These are phyloP conservation scores for Zelleria hepariella DNA, from an alignment of 2,888 invertebrate species.

Conservation along the genomic window DNA sequence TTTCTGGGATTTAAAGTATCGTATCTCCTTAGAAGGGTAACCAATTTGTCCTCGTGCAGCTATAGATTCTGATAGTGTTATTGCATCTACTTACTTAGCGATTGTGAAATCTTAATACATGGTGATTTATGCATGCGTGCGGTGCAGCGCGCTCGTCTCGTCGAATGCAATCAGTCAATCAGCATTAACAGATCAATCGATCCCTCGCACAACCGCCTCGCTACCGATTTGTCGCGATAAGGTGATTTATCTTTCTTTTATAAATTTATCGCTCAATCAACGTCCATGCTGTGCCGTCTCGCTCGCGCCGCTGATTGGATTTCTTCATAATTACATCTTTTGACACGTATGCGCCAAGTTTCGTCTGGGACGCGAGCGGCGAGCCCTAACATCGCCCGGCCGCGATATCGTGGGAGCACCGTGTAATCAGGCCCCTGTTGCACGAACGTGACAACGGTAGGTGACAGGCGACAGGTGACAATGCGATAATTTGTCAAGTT, in stretches of 20 bases:
- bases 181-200: constrained; percentile 2
- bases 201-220: constrained; percentile 18
- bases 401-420: constrained; percentile 69
- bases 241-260: constrained; percentile 64
- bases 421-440: constrained; percentile 69
- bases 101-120: not conserved
- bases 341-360: constrained; percentile 69
- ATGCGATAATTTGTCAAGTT: no score
- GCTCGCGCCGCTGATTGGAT: constrained; percentile 65
- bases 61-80: not conserved
- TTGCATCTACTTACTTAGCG: not conserved
- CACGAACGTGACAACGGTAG: no score
- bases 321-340: constrained; percentile 72
- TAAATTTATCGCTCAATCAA: constrained; percentile 67
- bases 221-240: constrained; percentile 62
- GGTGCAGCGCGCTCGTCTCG: not conserved
- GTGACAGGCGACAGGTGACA: no score
- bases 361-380: constrained; percentile 56
- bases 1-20: not conserved
- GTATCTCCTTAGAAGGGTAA: not conserved
- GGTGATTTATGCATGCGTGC: not conserved
- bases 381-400: constrained; percentile 35
- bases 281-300: constrained; percentile 34
- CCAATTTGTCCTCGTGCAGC: not conserved
- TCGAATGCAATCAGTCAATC: constrained; percentile 6